phyloP scores from a whole-genome alignment of 2,888 invertebrate genomes.

The Drosophila niveifrons region DNA sequence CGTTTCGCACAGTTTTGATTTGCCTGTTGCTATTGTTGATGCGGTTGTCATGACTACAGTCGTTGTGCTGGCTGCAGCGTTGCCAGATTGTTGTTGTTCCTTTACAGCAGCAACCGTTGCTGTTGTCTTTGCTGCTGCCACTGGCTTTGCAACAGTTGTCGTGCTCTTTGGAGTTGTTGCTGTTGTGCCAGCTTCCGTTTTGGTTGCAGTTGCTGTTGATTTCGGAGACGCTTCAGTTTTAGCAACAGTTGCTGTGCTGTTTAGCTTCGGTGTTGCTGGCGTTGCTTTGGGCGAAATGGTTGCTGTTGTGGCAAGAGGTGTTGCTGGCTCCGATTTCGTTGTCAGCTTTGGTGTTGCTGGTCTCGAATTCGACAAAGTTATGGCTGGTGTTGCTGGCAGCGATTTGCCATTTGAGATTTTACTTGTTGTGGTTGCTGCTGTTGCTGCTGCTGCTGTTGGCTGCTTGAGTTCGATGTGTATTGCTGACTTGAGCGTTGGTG shows the following conservation, averaged over 20 bases:
- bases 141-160: slow-evolving; percentile 21
- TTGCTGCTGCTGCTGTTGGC: slow-evolving; percentile 43
- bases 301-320: slow-evolving; percentile 12
- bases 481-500: slow-evolving; percentile 25
- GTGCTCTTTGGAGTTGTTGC: not conserved
- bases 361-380: slow-evolving; percentile 19
- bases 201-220: slow-evolving; percentile 2
- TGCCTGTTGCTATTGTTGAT: slow-evolving; percentile 41
- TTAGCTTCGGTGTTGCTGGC: slow-evolving; percentile 30
- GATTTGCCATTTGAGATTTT: slow-evolving; percentile 12
- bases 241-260: slow-evolving; percentile 11
- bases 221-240: slow-evolving; percentile 1
- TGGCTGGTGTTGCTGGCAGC: slow-evolving; percentile 9
- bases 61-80: slow-evolving; percentile 22
- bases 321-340: slow-evolving; percentile 20
- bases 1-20: slow-evolving; percentile 22
- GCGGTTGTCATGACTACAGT: slow-evolving; percentile 47
- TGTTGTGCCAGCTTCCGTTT: no score
- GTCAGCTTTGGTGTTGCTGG: slow-evolving; percentile 21
- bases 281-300: slow-evolving; percentile 18
- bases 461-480: slow-evolving; percentile 30
- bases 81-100: slow-evolving; percentile 45
- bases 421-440: slow-evolving; percentile 54
- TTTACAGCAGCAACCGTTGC: slow-evolving; percentile 40
- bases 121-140: slow-evolving; percentile 27